Percentiles rank a stretch among this genome's conserved stretches.
Conservation (phyloP, 2,113 vertebrate species). For the Vulpes ferrilata region DNA sequence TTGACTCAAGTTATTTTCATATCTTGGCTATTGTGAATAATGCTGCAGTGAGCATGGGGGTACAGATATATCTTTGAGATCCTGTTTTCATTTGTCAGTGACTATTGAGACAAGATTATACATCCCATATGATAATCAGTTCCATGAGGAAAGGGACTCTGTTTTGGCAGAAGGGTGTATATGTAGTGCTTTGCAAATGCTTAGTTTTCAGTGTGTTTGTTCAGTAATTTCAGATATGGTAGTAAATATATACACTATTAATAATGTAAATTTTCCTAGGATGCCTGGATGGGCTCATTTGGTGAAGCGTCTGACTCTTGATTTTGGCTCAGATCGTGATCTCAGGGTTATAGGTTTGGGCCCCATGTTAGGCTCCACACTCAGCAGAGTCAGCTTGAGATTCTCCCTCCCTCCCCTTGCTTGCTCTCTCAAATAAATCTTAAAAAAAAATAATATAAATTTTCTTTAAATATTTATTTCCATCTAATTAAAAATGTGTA, state of each 20-base stretch:
- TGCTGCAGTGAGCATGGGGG: not conserved
- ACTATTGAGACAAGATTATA: not conserved
- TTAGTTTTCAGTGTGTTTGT: not conserved
- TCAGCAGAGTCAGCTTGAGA: no score
- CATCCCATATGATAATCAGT: not conserved
- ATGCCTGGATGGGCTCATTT: not conserved
- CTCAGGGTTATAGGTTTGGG: not conserved
- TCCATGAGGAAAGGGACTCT: not conserved
- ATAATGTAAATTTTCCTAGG: not conserved
- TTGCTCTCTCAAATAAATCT: no score
- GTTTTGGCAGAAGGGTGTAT: not conserved
- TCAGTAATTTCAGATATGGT: not conserved
- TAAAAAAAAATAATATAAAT: not conserved
- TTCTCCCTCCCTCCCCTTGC: no score
- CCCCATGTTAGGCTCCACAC: not conserved
- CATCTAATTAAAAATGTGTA: not conserved
- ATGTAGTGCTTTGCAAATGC: not conserved
- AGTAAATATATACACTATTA: not conserved
- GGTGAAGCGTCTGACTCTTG: not conserved
- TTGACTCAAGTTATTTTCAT: not conserved
- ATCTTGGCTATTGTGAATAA: not conserved
- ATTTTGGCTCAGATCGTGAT: not conserved
- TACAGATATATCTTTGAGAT: not conserved
- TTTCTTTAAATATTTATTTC: constrained; percentile 9
- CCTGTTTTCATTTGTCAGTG: not conserved